Base-by-base conservation (phyloP, 2,113 vertebrate genomes). In the Holacanthus passer region DNA sequence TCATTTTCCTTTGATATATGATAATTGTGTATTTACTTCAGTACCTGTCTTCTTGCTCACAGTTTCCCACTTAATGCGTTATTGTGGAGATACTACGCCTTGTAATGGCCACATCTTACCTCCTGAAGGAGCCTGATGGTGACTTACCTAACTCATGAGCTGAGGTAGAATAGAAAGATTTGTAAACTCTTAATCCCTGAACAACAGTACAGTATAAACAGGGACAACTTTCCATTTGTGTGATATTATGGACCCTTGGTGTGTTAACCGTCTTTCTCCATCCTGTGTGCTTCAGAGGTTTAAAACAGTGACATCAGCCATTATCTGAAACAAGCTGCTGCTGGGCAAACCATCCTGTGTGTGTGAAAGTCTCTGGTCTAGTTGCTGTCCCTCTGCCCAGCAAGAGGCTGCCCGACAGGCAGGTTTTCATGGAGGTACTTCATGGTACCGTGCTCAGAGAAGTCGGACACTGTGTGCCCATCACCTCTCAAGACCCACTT, bases 401-500 rank as follows among this genome's bases (percentile, higher is more conserved):
- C 41, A 47, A 71, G 63, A 58, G 77, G 67, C 73, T 84, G 86
- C 19, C n/a, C 48, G 19, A 99, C 84, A 10, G 97, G 97, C 39
- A 99, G 94, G 83, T 90, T 97, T 92, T 99, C 96, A 22, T 98
- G 97, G 68, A 99, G 95, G 59, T 95, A 99, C 35, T 96, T 96
- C 94, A 97, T 96, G 85, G 83, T 96, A 24, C 98, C 98, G 0
- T 96, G 94, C 62, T 98, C 97, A 0, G 97, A 96, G 91, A 99
- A 99, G 91, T 98, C 96, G 1, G 97, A 96, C 64, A 95, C 97
- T 12, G 97, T 94, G 3, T 99, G 98, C 53, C 96, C 97, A 19
- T 96, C 92, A 0, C 98, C 98, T 37, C 97, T 95, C 45, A 99
- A 93, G 71, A 99, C 91, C 98, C 98, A 99, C 91, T 99, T 99